Evolutionary conservation across 1,140 invertebrate genomes (phyloP), one percentile per base, ranked within the genome.

Genomic region (Sycobia sp.): DNA sequence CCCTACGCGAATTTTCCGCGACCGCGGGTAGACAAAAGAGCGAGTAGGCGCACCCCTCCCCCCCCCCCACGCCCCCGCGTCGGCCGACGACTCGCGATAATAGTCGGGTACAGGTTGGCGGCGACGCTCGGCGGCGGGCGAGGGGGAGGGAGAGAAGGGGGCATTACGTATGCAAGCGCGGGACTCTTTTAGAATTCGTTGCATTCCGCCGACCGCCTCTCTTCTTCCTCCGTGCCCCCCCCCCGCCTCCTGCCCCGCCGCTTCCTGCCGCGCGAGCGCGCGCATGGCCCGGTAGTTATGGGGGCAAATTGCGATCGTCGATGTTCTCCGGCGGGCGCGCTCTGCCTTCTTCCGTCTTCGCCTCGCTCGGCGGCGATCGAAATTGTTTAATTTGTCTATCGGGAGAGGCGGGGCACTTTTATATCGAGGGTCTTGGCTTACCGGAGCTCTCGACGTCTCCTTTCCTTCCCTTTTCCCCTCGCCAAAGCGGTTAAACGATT

Each of bases 91-190:
- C n/a, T n/a, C n/a, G n/a, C n/a, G n/a, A n/a, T n/a, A n/a, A n/a
- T n/a, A n/a, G n/a, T n/a, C n/a, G n/a, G n/a, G n/a, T n/a, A n/a
- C n/a, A n/a, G n/a, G n/a, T n/a, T n/a, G n/a, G n/a, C n/a, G n/a
- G n/a, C n/a, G n/a, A n/a, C n/a, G n/a, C n/a, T n/a, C n/a, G n/a
- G n/a, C n/a, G n/a, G n/a, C n/a, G n/a, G n/a, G n/a, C n/a, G n/a
- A n/a, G n/a, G n/a, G n/a, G n/a, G n/a, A n/a, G n/a, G n/a, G n/a
- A n/a, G n/a, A n/a, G n/a, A n/a, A n/a, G n/a, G n/a, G 32, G 34
- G 71, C 74, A 81, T 81, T 81, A 80, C 75, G 79, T 81, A 81
- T 81, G 78, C 79, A 81, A 73, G 70, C 71, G 69, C 70, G 73
- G 70, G 74, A 53, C 70, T 78, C 73, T 78, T 79, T 77, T 76